Evolutionary conservation across 2,797 vertebrate genomes (phyloP), one percentile per base, ranked within the genome.

Genomic region (Cryptoprocta ferox): DNA sequence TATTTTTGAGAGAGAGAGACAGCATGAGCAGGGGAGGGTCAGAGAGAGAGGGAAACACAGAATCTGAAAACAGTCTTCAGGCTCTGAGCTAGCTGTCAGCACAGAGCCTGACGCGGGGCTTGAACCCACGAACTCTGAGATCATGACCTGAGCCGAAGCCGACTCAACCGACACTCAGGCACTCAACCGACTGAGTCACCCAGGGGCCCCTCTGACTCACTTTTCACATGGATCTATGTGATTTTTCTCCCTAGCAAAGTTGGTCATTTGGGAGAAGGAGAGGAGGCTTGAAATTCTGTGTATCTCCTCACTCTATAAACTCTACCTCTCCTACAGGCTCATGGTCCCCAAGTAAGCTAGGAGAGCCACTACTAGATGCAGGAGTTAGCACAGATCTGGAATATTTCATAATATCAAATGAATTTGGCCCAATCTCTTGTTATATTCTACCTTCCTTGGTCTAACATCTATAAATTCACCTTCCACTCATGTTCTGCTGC

Each of bases 291-390:
- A 39, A 81, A 76, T 63, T 70, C 14, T 59, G 42, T n/a, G 11
- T 11, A 28, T 79, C 19, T 48, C 19, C 18, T 65, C 24, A 4
- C 3, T 88, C 14, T 59, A 4, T 35, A 73, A 35, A 82, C 9
- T 2, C 2, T 7, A 26, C 11, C 0, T 14, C 37, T 45, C 6
- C 26, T 28, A 6, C 6, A 4, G 3, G 16, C 18, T 79, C 21
- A 10, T 8, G 48, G 18, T 50, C 56, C 19, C 75, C 3, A 42
- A 82, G 1, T 24, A 45, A 92, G 32, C 35, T 79, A 6, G 32
- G 8, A 56, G 32, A 87, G 42, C 18, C 37, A 70, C 4, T 2
- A n/a, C 8, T 26, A 50, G 53, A 21, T 37, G 14, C 11, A 4
- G 15, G 24, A 42, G 24, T 59, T 65, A 19, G 28, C 30, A 35